Evolutionary conservation across 2,888 invertebrate species (phyloP), one percentile per base, ranked within the genome.

Genomic region (Hoplodrina ambigua): DNA sequence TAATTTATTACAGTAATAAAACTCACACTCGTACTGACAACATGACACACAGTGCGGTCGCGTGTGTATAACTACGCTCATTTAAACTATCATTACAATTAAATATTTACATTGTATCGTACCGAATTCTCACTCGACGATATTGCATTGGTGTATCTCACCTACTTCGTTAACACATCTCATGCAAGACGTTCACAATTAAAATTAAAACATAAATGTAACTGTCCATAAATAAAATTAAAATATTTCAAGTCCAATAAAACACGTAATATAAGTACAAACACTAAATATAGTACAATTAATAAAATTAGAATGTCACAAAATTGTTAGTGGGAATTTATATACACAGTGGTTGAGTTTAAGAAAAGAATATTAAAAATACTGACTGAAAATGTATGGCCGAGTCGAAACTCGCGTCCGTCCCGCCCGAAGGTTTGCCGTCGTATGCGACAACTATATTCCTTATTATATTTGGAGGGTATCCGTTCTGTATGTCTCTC

Each of bases 1-100:
- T 94, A 95, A 94, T 94, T 94, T 94, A 94, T 94, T 94, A 93
- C 92, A 92, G 82, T 92, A 92, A 92, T 93, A 92, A 93, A 93
- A 93, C 91, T 88, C 93, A 93, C 94, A 89, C 90, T 89, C 91
- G 88, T 87, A 86, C 88, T 85, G 89, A 91, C 91, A 90, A 90
- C 86, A 89, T 87, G 88, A 92, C 94, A 93, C 92, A 85, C 90
- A 86, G 91, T 91, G 93, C 88, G 88, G 86, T 85, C 84, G 86
- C 84, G 86, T 86, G 86, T 88, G 82, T 87, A 87, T 85, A 89
- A 86, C 88, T 89, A 85, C 84, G 46, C 82, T 69, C 82, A 79
- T 85, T 90, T 86, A 88, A 89, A 87, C 88, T 91, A 91, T 87
- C 83, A 86, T 84, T 85, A 86, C 65, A 87, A 88, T 85, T 89